A percentile compares a stretch with the other conserved stretches of the same genome.
phyloP scores from a whole-genome alignment of 2,797 vertebrate species.

The Rhinichthys osculus region DNA sequence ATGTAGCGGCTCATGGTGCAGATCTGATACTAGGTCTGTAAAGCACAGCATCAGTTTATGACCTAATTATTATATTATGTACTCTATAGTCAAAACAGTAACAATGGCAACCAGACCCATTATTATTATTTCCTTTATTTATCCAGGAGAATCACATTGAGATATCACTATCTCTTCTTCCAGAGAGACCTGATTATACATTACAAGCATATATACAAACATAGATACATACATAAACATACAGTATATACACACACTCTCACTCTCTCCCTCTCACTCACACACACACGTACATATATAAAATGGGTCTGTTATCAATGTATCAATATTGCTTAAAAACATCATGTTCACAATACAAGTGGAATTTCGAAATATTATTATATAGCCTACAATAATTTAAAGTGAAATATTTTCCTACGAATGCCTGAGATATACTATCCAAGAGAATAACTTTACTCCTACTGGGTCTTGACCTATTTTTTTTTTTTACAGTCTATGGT shows the following conservation, averaged over 20 bases:
- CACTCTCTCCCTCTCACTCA: no score
- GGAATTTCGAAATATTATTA: not conserved
- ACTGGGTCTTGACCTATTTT: not conserved
- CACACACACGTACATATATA: no score
- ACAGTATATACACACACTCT: no score
- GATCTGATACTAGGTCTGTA: not conserved
- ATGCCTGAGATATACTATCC: not conserved
- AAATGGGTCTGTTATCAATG: not conserved
- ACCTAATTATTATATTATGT: not conserved
- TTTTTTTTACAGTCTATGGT: not conserved
- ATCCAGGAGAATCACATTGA: no score
- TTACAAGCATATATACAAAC: not conserved
- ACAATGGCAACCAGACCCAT: not conserved
- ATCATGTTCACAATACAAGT: not conserved
- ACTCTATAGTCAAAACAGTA: not conserved
- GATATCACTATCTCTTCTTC: no score
- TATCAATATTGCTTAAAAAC: not conserved
- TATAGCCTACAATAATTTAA: not conserved
- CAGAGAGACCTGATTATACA: no score
- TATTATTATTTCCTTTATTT: not conserved
- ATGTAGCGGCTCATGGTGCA: constrained; percentile 76
- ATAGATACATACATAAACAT: no score
- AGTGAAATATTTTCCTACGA: not conserved
- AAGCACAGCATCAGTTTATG: not conserved
- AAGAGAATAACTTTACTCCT: not conserved